Evolutionary conservation across 2,888 invertebrate genomes (phyloP).

Genomic region (Mythimna pallens): DNA sequence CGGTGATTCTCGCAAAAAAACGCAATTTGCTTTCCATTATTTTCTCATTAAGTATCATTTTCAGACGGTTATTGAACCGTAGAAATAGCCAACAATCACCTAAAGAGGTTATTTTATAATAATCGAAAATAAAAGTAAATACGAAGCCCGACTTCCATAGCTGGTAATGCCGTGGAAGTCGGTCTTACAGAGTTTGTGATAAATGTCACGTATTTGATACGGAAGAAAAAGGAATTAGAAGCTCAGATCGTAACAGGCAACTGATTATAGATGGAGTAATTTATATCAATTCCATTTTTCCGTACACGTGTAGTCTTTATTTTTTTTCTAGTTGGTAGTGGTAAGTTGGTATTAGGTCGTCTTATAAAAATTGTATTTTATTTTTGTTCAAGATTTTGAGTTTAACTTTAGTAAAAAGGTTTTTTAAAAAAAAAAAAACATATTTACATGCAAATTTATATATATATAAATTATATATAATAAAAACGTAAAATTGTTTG

Average conservation of each 20-base stretch:
- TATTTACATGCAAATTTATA: too few species aligned
- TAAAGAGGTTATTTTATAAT: constrained; percentile 16
- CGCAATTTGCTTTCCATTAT: constrained; percentile 25
- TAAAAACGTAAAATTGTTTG: too few species aligned
- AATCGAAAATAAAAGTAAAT: constrained; percentile 33
- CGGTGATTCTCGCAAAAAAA: constrained; percentile 6
- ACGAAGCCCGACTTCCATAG: constrained; percentile 21
- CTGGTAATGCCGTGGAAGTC: constrained; percentile 2
- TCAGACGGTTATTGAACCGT: background rate
- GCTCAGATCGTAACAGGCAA: constrained; percentile 48
- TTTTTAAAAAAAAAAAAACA: too few species aligned
- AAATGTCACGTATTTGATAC: constrained; percentile 58
- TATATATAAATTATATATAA: too few species aligned
- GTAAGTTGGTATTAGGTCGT: constrained; percentile 20
- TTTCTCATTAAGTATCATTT: constrained; percentile 28
- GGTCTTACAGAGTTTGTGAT: constrained; percentile 38
- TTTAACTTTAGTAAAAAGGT: background rate
- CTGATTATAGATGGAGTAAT: constrained; percentile 59
- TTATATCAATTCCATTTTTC: constrained; percentile 51
- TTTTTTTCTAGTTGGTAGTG: too few species aligned
- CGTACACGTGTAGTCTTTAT: constrained; percentile 24
- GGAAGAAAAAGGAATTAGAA: constrained; percentile 40
- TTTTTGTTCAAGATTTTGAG: background rate
- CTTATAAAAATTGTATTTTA: background rate
- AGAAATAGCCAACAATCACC: constrained; percentile 11